phyloP scores from a whole-genome alignment of 1,140 invertebrate genomes.

The Gonioctena quinquepunctata region DNA sequence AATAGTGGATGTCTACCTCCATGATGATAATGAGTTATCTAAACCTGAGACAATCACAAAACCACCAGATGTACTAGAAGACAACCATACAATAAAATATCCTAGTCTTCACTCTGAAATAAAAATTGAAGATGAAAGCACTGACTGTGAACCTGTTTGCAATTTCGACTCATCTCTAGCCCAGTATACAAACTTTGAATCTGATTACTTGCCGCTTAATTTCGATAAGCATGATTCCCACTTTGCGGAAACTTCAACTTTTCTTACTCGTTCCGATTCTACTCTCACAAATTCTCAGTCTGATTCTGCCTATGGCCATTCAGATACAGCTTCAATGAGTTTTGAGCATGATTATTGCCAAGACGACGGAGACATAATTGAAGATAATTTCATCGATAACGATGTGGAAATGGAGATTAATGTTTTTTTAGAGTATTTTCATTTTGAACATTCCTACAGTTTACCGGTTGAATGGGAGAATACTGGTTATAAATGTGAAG shows the following conservation, averaged over 20 bases:
- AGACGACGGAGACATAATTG: conserved; percentile 24
- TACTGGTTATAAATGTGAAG: neutral
- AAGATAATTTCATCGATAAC: conserved; percentile 9
- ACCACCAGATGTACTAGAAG: neutral
- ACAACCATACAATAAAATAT: neutral
- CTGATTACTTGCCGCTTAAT: neutral
- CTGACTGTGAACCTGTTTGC: neutral
- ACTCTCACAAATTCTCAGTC: neutral
- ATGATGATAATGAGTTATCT: conserved; percentile 38
- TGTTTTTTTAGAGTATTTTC: neutral
- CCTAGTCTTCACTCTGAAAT: no score
- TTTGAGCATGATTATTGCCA: conserved; percentile 42
- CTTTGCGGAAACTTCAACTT: neutral
- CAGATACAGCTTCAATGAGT: conserved; percentile 15
- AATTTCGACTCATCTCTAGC: neutral
- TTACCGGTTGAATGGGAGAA: conserved; percentile 16
- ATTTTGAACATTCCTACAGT: conserved; percentile 38
- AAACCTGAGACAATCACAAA: conserved; percentile 1
- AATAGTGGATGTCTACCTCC: conserved; percentile 70
- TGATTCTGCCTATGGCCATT: neutral
- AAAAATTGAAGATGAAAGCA: neutral
- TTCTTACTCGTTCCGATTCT: neutral
- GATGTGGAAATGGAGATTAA: neutral
- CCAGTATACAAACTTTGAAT: neutral
- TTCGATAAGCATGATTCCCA: neutral